Percentiles rank a stretch among this genome's conserved stretches.
Conservation (phyloP, 2,113 vertebrate genomes). For the Myodes glareolus region DNA sequence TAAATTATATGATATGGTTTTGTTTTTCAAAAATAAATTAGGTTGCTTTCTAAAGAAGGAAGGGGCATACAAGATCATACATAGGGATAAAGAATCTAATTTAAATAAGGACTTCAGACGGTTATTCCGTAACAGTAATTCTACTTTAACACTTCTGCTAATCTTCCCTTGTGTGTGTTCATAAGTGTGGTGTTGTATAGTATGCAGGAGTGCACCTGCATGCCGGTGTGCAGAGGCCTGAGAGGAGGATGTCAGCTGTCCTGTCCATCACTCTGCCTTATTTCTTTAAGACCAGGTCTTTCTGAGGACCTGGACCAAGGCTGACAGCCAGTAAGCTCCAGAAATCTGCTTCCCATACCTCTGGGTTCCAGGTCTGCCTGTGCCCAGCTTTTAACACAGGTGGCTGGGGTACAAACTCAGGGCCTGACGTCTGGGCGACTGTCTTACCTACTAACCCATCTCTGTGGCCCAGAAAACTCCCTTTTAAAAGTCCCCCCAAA, state of each 20-base stretch:
- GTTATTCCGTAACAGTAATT: not conserved
- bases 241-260: not conserved
- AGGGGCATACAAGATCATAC: not conserved
- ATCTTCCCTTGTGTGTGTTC: not conserved
- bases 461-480: not conserved
- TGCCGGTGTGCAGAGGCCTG: not conserved
- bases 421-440: not conserved
- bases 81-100: not conserved
- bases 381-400: not conserved
- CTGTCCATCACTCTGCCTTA: not conserved
- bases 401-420: not conserved
- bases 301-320: not conserved
- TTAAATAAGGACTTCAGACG: not conserved
- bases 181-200: not conserved
- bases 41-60: not conserved
- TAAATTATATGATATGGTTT: not conserved
- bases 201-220: not conserved
- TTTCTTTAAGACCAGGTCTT: not conserved
- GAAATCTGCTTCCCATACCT: not conserved
- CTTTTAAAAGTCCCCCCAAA: not conserved
- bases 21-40: not conserved
- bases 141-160: not conserved
- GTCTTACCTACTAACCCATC: not conserved
- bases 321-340: not conserved
- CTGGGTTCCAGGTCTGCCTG: not conserved